A percentile compares a stretch with the other conserved stretches of the same genome.
Evolutionary conservation across 2,797 vertebrate genomes (phyloP).

Genomic region (Macropus fuliginosus): DNA sequence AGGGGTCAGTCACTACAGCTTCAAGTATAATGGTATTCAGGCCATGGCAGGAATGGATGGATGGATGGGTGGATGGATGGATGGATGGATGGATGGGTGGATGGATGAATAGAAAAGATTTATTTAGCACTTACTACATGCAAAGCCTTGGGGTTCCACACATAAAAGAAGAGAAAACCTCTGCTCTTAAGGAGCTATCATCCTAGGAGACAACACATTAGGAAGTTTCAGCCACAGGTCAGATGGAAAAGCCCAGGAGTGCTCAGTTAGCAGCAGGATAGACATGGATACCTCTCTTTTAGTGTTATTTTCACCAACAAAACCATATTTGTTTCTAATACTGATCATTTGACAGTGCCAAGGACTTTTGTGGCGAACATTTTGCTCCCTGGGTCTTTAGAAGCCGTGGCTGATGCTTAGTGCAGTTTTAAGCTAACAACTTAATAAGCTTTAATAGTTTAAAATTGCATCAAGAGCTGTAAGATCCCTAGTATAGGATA

Average conservation of each 20-base stretch:
- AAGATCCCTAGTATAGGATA: neutral
- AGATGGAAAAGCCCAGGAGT: neutral
- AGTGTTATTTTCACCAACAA: neutral
- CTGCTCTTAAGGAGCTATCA: neutral
- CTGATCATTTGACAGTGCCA: neutral
- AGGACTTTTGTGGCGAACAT: neutral
- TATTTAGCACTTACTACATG: neutral
- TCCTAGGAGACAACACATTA: neutral
- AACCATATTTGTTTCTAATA: neutral
- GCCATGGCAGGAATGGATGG: neutral
- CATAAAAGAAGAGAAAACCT: neutral
- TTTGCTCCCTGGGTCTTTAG: neutral
- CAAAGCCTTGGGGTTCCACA: neutral
- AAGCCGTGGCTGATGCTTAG: neutral
- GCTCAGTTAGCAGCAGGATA: neutral
- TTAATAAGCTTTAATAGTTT: neutral
- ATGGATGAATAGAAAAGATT: neutral
- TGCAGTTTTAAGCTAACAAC: neutral
- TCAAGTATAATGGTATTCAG: neutral
- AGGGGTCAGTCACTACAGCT: neutral
- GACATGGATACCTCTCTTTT: neutral
- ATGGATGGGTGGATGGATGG: too few relatives aligned
- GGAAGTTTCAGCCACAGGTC: neutral
- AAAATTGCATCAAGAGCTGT: neutral
- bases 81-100: neutral